Evolutionary conservation across 2,888 invertebrate species (phyloP), one percentile per base, ranked within the genome.

Genomic region (Sphaeridia pumilis): DNA sequence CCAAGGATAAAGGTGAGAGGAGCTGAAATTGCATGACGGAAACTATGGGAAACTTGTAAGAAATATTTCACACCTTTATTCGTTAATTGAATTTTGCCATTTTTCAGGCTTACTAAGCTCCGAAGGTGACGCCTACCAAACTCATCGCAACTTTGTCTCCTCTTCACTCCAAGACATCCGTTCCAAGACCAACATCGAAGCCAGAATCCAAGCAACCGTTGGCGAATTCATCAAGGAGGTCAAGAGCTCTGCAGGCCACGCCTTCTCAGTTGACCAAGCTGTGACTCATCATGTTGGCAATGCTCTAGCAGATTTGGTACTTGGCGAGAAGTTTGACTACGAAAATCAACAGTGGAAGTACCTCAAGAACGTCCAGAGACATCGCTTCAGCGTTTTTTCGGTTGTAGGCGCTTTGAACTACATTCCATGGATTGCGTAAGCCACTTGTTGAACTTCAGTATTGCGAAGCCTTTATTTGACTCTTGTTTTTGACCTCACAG

Each of bases 1-100:
- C 89, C 84, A 75, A 83, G 56, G 88, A 89, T 62, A 81, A 84
- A 68, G 90, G 90, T 88, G 71, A n/a, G n/a, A n/a, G n/a, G n/a
- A n/a, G n/a, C n/a, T n/a, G n/a, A n/a, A n/a, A n/a, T n/a, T n/a
- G n/a, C n/a, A n/a, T n/a, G n/a, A n/a, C n/a, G n/a, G n/a, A n/a
- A n/a, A n/a, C n/a, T n/a, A n/a, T n/a, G n/a, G n/a, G n/a, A n/a
- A n/a, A n/a, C n/a, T n/a, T n/a, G n/a, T n/a, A n/a, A n/a, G n/a
- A n/a, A n/a, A n/a, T n/a, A n/a, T n/a, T n/a, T n/a, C n/a, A n/a
- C n/a, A n/a, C n/a, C n/a, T n/a, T n/a, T n/a, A n/a, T n/a, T n/a
- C n/a, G n/a, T n/a, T n/a, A n/a, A n/a, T n/a, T n/a, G n/a, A n/a
- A n/a, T n/a, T n/a, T n/a, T n/a, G n/a, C n/a, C n/a, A n/a, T n/a